phyloP scores from a whole-genome alignment of 2,888 invertebrate genomes.

The Cynaeus angustus region DNA sequence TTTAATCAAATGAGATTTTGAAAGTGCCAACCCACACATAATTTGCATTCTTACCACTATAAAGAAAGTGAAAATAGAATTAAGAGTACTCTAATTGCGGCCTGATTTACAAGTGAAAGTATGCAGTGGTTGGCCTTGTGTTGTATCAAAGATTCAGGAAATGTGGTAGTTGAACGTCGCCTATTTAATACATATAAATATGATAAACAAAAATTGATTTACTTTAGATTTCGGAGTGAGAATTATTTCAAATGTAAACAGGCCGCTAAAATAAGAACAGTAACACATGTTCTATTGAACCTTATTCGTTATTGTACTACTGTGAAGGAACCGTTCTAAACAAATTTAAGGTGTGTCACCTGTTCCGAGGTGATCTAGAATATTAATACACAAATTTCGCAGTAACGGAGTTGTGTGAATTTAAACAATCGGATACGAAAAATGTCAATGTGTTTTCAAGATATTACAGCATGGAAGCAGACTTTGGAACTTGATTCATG shows the following conservation, averaged over 20 bases:
- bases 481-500: too few species aligned
- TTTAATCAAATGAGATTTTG: too few species aligned
- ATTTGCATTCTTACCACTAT: too few species aligned
- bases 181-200: neutral
- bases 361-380: constrained; percentile 10
- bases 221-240: neutral
- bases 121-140: neutral
- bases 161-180: neutral
- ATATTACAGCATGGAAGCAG: too few species aligned
- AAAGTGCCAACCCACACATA: too few species aligned
- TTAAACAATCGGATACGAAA: neutral
- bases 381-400: constrained; percentile 5
- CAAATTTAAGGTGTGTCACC: constrained; percentile 21
- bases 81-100: neutral
- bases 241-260: neutral
- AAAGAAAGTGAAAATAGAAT: neutral
- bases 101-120: constrained; percentile 4
- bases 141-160: neutral
- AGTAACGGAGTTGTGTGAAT: too few species aligned
- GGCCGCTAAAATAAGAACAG: neutral
- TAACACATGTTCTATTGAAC: too few species aligned
- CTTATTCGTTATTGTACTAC: neutral
- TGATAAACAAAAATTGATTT: neutral
- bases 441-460: neutral
- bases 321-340: neutral